phyloP scores from a whole-genome alignment of 2,888 invertebrate species.

The Cacoxenus indagator region DNA sequence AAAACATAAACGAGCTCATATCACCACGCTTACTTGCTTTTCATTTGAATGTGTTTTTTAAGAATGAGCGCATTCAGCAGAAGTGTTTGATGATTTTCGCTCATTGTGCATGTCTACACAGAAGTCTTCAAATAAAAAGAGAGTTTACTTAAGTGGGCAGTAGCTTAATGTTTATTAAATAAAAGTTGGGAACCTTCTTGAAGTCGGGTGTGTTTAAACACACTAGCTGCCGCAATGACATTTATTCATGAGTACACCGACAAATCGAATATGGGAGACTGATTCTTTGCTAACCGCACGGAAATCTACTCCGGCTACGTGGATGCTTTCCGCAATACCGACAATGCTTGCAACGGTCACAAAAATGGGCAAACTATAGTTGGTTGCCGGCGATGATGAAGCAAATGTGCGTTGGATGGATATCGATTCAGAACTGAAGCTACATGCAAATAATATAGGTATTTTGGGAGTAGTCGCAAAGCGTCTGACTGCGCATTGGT shows the following conservation, averaged over 20 bases:
- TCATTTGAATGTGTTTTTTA: no score
- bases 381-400: slow-evolving; percentile 93
- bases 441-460: slow-evolving; percentile 89
- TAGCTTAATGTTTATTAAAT: no score
- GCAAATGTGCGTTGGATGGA: slow-evolving; percentile 89
- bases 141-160: no score
- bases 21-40: no score
- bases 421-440: slow-evolving; percentile 76
- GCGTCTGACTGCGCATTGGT: slow-evolving; percentile 79
- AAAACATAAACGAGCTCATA: no score
- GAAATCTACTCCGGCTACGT: slow-evolving; percentile 90
- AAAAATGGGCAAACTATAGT: slow-evolving; percentile 76
- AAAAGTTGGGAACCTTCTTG: no score
- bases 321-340: slow-evolving; percentile 97
- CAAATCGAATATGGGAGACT: slow-evolving; percentile 70
- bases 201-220: slow-evolving; percentile 54
- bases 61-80: no score
- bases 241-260: slow-evolving; percentile 80
- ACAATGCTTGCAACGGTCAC: slow-evolving; percentile 90
- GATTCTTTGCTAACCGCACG: slow-evolving; percentile 78
- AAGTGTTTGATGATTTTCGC: no score
- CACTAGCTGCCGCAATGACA: slow-evolving; percentile 74
- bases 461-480: slow-evolving; percentile 80
- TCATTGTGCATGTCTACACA: no score
- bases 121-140: no score